Evolutionary conservation across 2,888 invertebrate species (phyloP), one percentile per base, ranked within the genome.

Genomic region (Ochropleura plecta): DNA sequence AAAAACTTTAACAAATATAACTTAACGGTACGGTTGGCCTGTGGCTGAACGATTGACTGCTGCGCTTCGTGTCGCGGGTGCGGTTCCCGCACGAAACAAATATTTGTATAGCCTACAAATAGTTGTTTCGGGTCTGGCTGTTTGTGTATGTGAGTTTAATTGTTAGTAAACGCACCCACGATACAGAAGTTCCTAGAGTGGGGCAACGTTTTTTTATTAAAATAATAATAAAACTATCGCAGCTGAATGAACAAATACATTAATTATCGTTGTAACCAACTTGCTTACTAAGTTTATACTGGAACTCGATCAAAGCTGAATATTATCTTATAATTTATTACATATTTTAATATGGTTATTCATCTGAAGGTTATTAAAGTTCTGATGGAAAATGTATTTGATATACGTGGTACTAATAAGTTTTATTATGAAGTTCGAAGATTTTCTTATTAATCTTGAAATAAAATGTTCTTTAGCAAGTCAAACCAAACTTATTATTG

Each of bases 281-380:
- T 46, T 30, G 40, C 18, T 59, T 51, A 44, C 2, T 75, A 49
- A 79, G 57, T 57, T 71, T 40, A 46, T 73, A 40, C 18, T 49
- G 20, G 55, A 65, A 44, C 53, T 76, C 65, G 75, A 78, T 76
- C 78, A 78, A 78, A 78, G 60, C 40, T 62, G 53, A 76, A 55
- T 82, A 16, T 59, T 9, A 30, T 30, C 30, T 30, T 30, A 30
- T 60, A 82, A 78, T 49, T 30, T 30, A 30, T 30, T 30, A 30
- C 30, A 30, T 30, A 30, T 30, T 30, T 30, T 2, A 30, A 2
- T 2, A 2, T 2, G 3, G 1, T 2, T 30, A 30, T 30, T 30
- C 30, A 30, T 30, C 30, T 30, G 30, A 82, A 44, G 20, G 2
- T 49, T 74, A 60, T 30, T 18, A 49, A 12, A 79, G 0, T 30